A percentile compares a stretch with the other conserved stretches of the same genome.
Evolutionary conservation across 2,888 invertebrate species (phyloP).

Genomic region (Lepetodrilus schrolli): DNA sequence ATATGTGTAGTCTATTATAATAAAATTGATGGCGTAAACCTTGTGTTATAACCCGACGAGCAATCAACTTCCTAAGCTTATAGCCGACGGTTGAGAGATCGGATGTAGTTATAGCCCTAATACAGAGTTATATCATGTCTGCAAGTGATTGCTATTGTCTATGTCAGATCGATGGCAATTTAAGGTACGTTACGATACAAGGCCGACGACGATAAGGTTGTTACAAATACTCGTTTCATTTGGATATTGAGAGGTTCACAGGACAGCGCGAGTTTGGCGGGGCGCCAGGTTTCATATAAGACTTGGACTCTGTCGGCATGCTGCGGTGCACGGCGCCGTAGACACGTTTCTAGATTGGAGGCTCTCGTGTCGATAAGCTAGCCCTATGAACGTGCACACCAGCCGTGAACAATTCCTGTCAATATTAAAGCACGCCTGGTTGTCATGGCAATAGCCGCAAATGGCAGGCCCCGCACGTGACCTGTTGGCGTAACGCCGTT

Average conservation of each 20-base stretch:
- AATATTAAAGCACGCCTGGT: constrained; percentile 25
- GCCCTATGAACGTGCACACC: not conserved
- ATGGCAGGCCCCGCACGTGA: not conserved
- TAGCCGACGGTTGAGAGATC: no score
- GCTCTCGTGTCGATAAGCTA: not conserved
- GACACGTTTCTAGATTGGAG: not conserved
- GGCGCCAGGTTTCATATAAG: not conserved
- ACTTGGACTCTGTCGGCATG: not conserved
- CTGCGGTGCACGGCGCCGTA: not conserved
- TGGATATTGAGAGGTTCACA: not conserved
- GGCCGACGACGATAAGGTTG: not conserved
- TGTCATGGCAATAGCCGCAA: constrained; percentile 19
- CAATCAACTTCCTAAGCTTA: no score
- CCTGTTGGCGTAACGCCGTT: not conserved
- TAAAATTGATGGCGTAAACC: no score
- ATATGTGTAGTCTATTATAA: no score
- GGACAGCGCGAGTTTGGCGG: not conserved
- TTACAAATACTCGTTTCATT: no score
- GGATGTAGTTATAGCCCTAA: no score
- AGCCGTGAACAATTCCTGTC: constrained; percentile 7
- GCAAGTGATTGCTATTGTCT: constrained; percentile 2
- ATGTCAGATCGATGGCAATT: not conserved
- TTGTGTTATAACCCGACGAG: no score
- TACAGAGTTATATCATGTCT: no score
- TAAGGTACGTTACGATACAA: not conserved